These are phyloP conservation scores for Sialia sialis DNA, from an alignment of 2,113 vertebrate species.

Conservation along the genomic window DNA sequence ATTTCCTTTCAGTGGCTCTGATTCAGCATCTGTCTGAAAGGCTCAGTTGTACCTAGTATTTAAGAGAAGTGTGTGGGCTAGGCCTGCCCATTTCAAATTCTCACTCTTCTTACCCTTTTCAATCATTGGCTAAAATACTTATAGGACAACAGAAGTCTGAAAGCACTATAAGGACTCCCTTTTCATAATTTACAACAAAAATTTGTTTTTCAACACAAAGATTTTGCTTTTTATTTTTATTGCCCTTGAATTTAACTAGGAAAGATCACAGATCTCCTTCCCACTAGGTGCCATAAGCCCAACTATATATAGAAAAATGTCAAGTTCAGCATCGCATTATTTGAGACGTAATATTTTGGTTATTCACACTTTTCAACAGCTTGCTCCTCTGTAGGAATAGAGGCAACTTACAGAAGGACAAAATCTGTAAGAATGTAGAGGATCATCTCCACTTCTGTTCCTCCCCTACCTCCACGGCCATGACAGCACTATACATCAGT, in stretches of 20 bases:
- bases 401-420: not conserved
- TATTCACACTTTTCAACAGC: not conserved
- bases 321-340: too few relatives aligned
- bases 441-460: not conserved
- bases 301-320: not conserved
- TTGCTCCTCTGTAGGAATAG: not conserved
- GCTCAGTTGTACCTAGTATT: not conserved
- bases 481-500: accelerated
- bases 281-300: not conserved
- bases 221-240: not conserved
- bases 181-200: not conserved
- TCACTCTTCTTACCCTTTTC: not conserved
- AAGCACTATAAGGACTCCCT: not conserved
- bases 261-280: not conserved
- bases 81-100: not conserved
- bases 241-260: not conserved
- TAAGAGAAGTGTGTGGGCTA: not conserved
- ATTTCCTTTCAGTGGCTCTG: not conserved
- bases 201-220: not conserved
- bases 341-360: not conserved
- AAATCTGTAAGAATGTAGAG: not conserved
- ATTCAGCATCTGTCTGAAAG: not conserved
- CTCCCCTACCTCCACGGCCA: not conserved
- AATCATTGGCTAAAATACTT: not conserved
- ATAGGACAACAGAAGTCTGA: not conserved